Conservation (phyloP, 2,113 vertebrate species). For the Progne subis region DNA sequence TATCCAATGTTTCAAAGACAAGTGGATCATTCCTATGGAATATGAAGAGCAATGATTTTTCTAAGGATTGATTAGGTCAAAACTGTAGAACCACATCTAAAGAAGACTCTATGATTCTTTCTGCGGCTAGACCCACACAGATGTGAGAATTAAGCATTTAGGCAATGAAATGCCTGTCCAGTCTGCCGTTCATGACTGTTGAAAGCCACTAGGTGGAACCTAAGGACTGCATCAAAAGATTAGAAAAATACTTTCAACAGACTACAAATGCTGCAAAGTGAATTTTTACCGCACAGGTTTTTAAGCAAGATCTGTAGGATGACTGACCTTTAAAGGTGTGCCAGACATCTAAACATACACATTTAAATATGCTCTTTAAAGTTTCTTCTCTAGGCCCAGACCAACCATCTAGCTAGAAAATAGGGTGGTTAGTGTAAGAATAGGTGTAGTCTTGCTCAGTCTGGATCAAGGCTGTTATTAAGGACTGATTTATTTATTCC, state of each 20-base stretch:
- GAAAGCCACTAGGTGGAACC: slow-evolving; percentile 54
- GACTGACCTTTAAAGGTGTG: background rate
- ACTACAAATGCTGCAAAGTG: background rate
- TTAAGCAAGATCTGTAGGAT: background rate
- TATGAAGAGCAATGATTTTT: background rate
- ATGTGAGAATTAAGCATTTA: background rate
- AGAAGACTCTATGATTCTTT: background rate
- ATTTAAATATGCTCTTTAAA: background rate
- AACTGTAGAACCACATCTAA: background rate
- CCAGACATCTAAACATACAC: background rate
- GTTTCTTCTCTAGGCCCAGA: background rate
- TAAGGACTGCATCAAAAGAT: background rate
- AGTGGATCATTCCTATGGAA: background rate
- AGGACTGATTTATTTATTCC: background rate
- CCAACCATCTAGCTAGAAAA: background rate
- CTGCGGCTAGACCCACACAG: background rate
- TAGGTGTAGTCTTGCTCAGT: background rate
- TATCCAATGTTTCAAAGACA: background rate
- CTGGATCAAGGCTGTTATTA: background rate
- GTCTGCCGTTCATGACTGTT: background rate
- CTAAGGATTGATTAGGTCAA: background rate
- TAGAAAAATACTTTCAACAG: background rate
- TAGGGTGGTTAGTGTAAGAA: background rate
- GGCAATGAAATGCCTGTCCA: background rate
- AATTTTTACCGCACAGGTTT: background rate